Percentiles rank a stretch among this genome's conserved stretches.
Evolutionary conservation across 2,113 vertebrate genomes (phyloP).

Genomic region (Microcebus murinus): DNA sequence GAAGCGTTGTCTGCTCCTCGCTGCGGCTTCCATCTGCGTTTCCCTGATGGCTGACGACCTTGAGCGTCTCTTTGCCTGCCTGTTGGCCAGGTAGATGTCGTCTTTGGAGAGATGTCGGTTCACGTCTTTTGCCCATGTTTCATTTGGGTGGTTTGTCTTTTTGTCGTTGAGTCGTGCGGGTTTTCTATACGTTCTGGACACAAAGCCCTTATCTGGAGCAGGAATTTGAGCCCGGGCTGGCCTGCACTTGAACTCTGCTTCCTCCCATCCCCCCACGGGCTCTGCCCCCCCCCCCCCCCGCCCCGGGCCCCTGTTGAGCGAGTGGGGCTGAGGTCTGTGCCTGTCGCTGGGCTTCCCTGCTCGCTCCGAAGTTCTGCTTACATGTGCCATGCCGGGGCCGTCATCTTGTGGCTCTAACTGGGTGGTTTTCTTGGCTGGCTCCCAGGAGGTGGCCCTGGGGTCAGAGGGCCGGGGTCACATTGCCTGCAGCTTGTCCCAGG

Average conservation of each 20-base stretch:
- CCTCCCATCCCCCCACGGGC: too few relatives aligned
- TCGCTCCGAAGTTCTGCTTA: not conserved
- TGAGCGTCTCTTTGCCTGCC: not conserved
- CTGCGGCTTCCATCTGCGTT: not conserved
- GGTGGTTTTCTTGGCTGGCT: not conserved
- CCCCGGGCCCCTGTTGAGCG: not conserved
- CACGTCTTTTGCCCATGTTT: not conserved
- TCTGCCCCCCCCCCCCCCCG: not conserved
- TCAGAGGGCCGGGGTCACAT: not conserved
- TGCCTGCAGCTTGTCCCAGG: not conserved
- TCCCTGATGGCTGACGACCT: not conserved
- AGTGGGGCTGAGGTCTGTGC: not conserved
- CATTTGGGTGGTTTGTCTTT: not conserved
- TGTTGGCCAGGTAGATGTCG: not conserved
- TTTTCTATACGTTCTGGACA: not conserved
- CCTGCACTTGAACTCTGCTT: not conserved
- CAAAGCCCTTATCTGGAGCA: not conserved
- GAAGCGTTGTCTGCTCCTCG: not conserved
- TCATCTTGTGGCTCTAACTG: not conserved
- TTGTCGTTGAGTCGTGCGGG: not conserved
- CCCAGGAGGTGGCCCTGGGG: not conserved
- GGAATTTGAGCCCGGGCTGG: not conserved
- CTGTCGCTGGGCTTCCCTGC: fast-evolving
- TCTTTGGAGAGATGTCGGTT: not conserved
- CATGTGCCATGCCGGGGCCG: not conserved